These are phyloP conservation scores for Rhadina sibilatrix DNA, from an alignment of 2,113 vertebrate species.

Conservation along the genomic window DNA sequence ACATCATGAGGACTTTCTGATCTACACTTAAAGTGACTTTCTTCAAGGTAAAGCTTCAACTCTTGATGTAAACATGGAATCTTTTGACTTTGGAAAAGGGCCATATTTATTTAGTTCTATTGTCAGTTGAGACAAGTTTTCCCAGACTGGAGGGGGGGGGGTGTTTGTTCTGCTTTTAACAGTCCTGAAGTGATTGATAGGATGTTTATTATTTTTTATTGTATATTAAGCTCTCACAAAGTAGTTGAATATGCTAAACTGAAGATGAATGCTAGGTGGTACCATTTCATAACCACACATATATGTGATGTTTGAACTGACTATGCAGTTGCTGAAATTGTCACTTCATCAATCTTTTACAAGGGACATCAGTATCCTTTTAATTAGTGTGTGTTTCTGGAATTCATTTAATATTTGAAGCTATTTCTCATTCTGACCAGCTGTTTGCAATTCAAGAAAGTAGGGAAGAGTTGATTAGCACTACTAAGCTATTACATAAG, in stretches of 20 bases:
- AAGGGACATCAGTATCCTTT: not conserved
- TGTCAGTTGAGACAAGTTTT: not conserved
- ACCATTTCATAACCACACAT: too few species aligned
- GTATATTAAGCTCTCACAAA: not conserved
- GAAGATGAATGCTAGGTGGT: not conserved
- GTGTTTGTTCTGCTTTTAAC: not conserved
- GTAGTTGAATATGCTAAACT: not conserved
- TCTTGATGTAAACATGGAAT: not conserved
- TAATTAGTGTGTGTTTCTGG: not conserved
- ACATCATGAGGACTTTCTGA: not conserved
- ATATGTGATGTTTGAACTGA: too few species aligned
- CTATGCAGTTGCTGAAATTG: not conserved
- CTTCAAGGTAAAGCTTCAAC: not conserved
- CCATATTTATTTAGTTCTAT: not conserved
- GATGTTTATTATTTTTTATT: not conserved
- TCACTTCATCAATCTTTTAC: not conserved
- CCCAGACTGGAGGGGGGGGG: too few species aligned
- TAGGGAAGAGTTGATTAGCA: not conserved
- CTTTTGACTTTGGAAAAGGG: not conserved
- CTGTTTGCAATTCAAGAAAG: not conserved
- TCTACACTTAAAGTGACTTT: not conserved
- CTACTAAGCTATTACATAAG: not conserved
- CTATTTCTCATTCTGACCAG: not conserved
- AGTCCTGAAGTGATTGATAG: not conserved
- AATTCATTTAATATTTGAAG: not conserved